Percentiles rank a stretch among this genome's conserved stretches.
phyloP scores from a whole-genome alignment of 2,888 invertebrate species.

The Drosophila pullipes region DNA sequence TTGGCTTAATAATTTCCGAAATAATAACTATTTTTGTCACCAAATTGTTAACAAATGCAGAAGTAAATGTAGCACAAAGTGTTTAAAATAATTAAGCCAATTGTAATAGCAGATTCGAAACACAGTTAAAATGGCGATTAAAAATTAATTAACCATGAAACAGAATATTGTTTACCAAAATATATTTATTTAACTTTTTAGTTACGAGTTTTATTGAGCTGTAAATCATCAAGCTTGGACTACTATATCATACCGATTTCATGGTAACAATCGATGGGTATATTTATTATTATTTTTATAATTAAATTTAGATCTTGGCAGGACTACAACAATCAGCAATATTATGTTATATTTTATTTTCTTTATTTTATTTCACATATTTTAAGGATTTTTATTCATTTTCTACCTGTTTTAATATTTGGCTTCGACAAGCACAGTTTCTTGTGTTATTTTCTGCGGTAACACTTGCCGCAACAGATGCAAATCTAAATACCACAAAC shows the following conservation, averaged over 20 bases:
- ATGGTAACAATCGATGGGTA: no score
- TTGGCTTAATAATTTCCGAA: neutral
- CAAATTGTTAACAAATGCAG: no score
- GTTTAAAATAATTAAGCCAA: neutral
- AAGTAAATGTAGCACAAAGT: neutral
- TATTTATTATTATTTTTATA: neutral
- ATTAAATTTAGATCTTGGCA: neutral
- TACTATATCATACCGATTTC: no score
- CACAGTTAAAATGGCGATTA: neutral
- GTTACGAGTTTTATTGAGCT: neutral
- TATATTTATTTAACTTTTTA: neutral
- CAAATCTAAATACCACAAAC: slow-evolving; percentile 27
- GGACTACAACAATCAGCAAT: neutral
- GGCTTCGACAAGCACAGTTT: neutral
- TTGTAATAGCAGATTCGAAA: neutral
- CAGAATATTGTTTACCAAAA: neutral
- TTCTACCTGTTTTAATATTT: neutral
- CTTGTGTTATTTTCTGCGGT: neutral
- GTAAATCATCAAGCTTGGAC: neutral
- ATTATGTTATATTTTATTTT: neutral
- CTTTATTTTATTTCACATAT: neutral
- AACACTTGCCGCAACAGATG: slow-evolving; percentile 17
- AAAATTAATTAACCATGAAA: neutral
- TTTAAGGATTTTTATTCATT: neutral
- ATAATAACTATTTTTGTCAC: neutral